These are phyloP conservation scores for Drosophila paulistorum DNA, from an alignment of 1,140 invertebrate genomes.

Conservation along the genomic window DNA sequence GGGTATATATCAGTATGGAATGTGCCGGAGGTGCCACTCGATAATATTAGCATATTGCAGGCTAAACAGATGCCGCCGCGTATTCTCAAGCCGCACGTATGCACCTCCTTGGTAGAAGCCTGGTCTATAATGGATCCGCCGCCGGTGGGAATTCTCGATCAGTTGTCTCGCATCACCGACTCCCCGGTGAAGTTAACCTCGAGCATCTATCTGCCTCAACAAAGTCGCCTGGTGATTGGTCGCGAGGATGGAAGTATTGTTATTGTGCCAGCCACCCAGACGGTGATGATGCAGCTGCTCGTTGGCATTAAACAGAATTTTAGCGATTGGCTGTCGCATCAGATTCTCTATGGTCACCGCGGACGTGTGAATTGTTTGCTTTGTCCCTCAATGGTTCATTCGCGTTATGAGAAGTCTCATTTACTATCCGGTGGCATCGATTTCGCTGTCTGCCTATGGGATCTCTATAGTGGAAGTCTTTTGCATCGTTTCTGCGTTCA, in stretches of 20 bases:
- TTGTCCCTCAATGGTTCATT: conserved; percentile 96
- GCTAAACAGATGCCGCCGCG: conserved; percentile 79
- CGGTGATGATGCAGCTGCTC: conserved; percentile 96
- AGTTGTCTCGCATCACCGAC: conserved; percentile 89
- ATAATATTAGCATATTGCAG: conserved; percentile 87
- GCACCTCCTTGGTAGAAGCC: conserved; percentile 91
- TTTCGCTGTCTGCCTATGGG: conserved; percentile 99
- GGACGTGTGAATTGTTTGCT: conserved; percentile 97
- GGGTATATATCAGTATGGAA: conserved; percentile 94
- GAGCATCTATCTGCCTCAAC: conserved; percentile 95
- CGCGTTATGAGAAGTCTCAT: conserved; percentile 96
- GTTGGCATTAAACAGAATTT: conserved; percentile 95
- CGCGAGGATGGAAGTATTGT: conserved; percentile 98
- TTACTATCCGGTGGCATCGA: conserved; percentile 98
- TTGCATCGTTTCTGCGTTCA: conserved; percentile 98
- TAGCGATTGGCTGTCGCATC: conserved; percentile 95
- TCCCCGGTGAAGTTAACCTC: conserved; percentile 91
- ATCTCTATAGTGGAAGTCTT: conserved; percentile 94
- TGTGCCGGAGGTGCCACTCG: conserved; percentile 90
- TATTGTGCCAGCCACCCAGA: conserved; percentile 98
- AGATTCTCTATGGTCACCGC: conserved; percentile 94
- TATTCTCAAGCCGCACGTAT: conserved; percentile 88
- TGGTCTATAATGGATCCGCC: conserved; percentile 94
- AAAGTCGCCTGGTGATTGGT: conserved; percentile 96
- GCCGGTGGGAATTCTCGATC: conserved; percentile 95